Evolutionary conservation across 2,797 vertebrate species (phyloP), one percentile per base, ranked within the genome.

Genomic region (Epinephelus coioides): DNA sequence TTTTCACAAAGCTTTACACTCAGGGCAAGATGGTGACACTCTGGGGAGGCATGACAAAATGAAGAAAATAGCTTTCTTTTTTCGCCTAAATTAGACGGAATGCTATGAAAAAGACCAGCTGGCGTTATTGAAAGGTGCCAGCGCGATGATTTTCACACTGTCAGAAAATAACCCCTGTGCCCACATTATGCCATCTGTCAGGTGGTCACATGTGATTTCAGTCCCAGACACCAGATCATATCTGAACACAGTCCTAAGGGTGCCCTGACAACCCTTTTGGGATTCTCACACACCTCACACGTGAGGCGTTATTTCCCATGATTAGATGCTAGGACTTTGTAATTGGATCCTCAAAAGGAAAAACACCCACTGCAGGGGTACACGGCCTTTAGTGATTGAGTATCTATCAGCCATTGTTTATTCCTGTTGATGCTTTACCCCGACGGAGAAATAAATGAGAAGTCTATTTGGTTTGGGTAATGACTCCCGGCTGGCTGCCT

Each of bases 101-200:
- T 67, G 85, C 83, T 73, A 78, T 90, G 87, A 90, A 90, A 86
- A 90, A 78, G 89, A 93, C 93, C 94, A 95, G 92, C 94, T 94
- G 93, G 94, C 44, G 7, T 60, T 84, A 76, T 69, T 86, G 82
- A 86, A 89, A 84, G 82, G 76, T 92, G 94, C 93, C 93, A 94
- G 88, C 73, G 55, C 53, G 61, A 88, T 87, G 88, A 91, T 92
- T 93, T 95, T 94, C 91, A 94, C 94, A 91, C 90, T 77, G 91
- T 91, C 76, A 88, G 87, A 94, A 94, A 95, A 95, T 94, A 93
- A 93, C 92, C 92, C 89, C 85, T 72, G 40, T 92, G 92, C 91
- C 93, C 88, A 95, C 94, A 92, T 91, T 77, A 86, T 81, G 77
- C 95, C 94, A 95, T 95, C 95, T 95, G 95, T 94, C 93, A 94